Base-by-base conservation (phyloP, 2,113 vertebrate species). In the Tyto alba region DNA sequence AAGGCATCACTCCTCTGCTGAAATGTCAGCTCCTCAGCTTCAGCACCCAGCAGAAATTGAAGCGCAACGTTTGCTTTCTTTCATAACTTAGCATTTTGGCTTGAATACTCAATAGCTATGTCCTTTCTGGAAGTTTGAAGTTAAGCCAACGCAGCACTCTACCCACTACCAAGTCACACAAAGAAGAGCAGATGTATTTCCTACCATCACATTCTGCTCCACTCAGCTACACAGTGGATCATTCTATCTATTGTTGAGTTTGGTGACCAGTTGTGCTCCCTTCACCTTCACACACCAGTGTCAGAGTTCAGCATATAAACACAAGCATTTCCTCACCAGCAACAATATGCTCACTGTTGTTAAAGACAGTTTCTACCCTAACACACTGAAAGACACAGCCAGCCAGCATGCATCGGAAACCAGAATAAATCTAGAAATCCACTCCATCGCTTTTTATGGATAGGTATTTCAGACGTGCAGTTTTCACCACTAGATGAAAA, bases 1-100 rank as follows among this genome's bases (percentile, higher is more conserved):
- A 96, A 96, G 93, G 88, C 82, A 89, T 85, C 67, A 64, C 85
- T 96, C 83, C 89, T 64, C 90, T 85, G 80, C 77, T 83, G 8
- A 71, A 97, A 96, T 97, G 95, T 96, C 96, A 93, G 88, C 84
- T 87, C 92, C 76, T 84, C 85, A 88, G 90, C 82, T 90, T 62
- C 84, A 68, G 89, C 83, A 91, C 71, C 85, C 16, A 1, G 82
- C 93, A 97, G 82, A 96, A 93, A 97, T 5, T 32, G 76, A 92
- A 97, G 89, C 30, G 7, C 78, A 84, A 45, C 16, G 5, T 95
- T 95, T 96, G 77, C 95, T 78, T 95, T 95, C 91, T 90, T 95
- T 91, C 85, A 41, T 80, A 97, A 95, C 83, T 96, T 67, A 25
- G 79, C 57, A 77, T 76, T 96, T 86, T 97, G 88, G 95, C 90